A percentile compares a stretch with the other conserved stretches of the same genome.
These are phyloP conservation scores for Halichoeres trimaculatus DNA, from an alignment of 2,113 vertebrate genomes.

Conservation along the genomic window DNA sequence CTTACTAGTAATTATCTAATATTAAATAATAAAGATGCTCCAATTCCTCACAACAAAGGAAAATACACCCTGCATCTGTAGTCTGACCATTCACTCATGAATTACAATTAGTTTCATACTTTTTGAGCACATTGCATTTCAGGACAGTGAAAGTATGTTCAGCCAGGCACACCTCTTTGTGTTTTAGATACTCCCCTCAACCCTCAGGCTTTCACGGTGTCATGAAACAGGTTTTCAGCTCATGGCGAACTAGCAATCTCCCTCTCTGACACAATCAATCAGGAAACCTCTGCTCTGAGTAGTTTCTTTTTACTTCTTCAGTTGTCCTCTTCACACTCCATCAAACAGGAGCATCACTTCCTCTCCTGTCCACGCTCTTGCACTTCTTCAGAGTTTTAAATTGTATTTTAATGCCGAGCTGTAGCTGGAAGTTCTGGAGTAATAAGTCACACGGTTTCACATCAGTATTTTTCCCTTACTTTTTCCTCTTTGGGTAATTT, in stretches of 20 bases:
- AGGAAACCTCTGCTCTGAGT: conserved; percentile 14
- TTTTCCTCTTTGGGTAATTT: conserved; percentile 76
- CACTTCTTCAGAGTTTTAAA: conserved; percentile 61
- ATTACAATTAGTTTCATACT: conserved; percentile 12
- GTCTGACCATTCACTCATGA: conserved; percentile 18
- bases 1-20: not conserved
- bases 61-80: conserved; percentile 10
- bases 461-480: conserved; percentile 37
- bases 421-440: conserved; percentile 14
- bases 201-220: conserved; percentile 61
- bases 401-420: conserved; percentile 3
- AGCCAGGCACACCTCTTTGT: conserved; percentile 32
- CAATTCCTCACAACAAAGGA: not conserved
- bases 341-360: conserved; percentile 21
- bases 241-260: not conserved
- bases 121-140: conserved; percentile 5
- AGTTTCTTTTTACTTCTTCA: not conserved
- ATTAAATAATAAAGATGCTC: not conserved
- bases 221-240: conserved; percentile 7
- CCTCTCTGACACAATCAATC: conserved; percentile 18
- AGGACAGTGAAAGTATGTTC: not conserved
- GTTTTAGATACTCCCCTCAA: conserved; percentile 34
- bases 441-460: conserved; percentile 32
- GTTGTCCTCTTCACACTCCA: conserved; percentile 22
- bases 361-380: not conserved